phyloP scores from a whole-genome alignment of 2,113 vertebrate species.

The Poecile atricapillus region DNA sequence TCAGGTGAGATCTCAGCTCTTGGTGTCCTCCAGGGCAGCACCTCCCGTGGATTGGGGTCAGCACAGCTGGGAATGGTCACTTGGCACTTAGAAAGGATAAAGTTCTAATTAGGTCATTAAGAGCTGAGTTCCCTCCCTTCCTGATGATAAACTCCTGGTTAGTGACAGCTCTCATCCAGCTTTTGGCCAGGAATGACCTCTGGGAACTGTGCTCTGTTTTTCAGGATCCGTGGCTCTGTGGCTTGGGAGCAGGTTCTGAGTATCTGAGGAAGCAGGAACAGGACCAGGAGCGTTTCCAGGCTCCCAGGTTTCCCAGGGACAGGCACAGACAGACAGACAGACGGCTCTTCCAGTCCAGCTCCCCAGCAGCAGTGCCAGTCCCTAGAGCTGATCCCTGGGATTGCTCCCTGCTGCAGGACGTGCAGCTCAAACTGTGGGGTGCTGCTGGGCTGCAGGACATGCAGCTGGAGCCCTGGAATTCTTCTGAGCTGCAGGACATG shows the following conservation, averaged over 20 bases:
- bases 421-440: neutral
- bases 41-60: neutral
- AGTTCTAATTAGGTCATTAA: neutral
- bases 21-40: neutral
- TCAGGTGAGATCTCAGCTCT: neutral
- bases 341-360: neutral
- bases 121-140: neutral
- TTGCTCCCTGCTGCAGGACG: neutral
- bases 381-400: neutral
- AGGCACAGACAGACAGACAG: neutral
- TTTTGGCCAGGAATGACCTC: rapidly evolving
- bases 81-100: neutral
- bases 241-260: neutral
- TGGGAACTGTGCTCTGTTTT: constrained; percentile 32
- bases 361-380: neutral
- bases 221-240: neutral
- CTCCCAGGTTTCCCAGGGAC: neutral
- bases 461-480: rapidly evolving
- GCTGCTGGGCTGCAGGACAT: neutral
- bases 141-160: neutral
- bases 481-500: neutral
- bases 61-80: rapidly evolving
- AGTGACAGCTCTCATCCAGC: neutral
- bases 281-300: neutral
- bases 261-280: neutral